Percentiles rank a stretch among this genome's conserved stretches.
Conservation (phyloP, 2,797 vertebrate species). For the Emys orbicularis region DNA sequence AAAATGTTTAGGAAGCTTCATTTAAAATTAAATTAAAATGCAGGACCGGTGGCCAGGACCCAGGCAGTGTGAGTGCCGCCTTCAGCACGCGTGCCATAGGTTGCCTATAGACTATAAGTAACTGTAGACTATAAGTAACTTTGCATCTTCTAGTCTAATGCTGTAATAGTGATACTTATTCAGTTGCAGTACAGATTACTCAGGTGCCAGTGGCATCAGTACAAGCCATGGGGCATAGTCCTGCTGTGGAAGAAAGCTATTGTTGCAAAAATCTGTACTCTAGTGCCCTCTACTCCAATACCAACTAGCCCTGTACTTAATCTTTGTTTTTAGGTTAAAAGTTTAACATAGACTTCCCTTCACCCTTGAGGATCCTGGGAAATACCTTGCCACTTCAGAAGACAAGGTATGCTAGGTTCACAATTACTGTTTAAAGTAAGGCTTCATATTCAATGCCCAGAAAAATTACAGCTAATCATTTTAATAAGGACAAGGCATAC, state of each 20-base stretch:
- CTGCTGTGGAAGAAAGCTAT: not conserved
- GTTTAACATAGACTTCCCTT: not conserved
- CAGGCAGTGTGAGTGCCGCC: no score
- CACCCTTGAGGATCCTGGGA: not conserved
- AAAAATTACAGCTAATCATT: not conserved
- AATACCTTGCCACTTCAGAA: rapidly evolving
- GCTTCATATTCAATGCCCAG: not conserved
- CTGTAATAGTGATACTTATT: rapidly evolving
- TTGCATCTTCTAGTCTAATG: rapidly evolving
- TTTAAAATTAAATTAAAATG: no score
- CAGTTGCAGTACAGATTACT: rapidly evolving
- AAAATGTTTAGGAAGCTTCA: no score
- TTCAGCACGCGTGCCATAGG: no score
- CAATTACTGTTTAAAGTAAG: rapidly evolving
- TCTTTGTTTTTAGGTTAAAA: no score
- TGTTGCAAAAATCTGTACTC: rapidly evolving
- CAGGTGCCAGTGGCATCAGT: rapidly evolving
- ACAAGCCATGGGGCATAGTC: rapidly evolving
- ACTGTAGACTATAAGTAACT: rapidly evolving
- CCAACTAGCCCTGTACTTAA: not conserved
- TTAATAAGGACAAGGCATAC: rapidly evolving
- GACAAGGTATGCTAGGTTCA: rapidly evolving
- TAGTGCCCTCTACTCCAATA: rapidly evolving
- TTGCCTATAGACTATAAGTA: rapidly evolving
- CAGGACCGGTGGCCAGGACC: no score